phyloP scores from a whole-genome alignment of 2,888 invertebrate species.

The Zeuzera pyrina region DNA sequence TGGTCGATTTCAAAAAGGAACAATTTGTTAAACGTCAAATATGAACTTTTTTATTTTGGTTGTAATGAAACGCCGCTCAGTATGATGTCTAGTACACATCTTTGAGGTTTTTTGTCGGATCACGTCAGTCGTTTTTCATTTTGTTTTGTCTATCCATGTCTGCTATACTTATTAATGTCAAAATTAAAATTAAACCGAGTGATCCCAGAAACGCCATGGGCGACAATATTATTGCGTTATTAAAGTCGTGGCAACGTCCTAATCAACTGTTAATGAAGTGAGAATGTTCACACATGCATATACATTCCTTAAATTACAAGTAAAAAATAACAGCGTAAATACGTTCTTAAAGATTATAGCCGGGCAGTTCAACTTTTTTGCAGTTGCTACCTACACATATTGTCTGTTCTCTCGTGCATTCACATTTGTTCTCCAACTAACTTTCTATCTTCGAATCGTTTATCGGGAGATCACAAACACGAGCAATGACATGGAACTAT shows the following conservation, averaged over 20 bases:
- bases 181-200: constrained; percentile 54
- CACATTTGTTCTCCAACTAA: constrained; percentile 53
- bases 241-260: constrained; percentile 38
- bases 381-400: constrained; percentile 45
- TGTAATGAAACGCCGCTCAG: constrained; percentile 61
- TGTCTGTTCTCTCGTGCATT: constrained; percentile 40
- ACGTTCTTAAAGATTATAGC: constrained; percentile 16
- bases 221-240: constrained; percentile 58
- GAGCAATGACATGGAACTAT: constrained; percentile 70
- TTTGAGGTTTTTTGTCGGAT: constrained; percentile 57
- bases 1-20: constrained; percentile 73
- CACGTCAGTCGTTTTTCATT: constrained; percentile 54
- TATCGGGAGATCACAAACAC: constrained; percentile 65
- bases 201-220: constrained; percentile 46
- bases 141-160: constrained; percentile 50
- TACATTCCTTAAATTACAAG: background rate
- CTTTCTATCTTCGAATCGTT: constrained; percentile 63
- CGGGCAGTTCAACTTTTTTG: constrained; percentile 32
- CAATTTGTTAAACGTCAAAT: constrained; percentile 74
- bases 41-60: constrained; percentile 65
- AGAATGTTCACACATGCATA: constrained; percentile 28
- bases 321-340: constrained; percentile 15
- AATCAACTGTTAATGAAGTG: constrained; percentile 46
- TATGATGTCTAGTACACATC: constrained; percentile 58
- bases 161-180: constrained; percentile 54